Evolutionary conservation across 2,888 invertebrate species (phyloP), one percentile per base, ranked within the genome.

Genomic region (Alcis repandata): DNA sequence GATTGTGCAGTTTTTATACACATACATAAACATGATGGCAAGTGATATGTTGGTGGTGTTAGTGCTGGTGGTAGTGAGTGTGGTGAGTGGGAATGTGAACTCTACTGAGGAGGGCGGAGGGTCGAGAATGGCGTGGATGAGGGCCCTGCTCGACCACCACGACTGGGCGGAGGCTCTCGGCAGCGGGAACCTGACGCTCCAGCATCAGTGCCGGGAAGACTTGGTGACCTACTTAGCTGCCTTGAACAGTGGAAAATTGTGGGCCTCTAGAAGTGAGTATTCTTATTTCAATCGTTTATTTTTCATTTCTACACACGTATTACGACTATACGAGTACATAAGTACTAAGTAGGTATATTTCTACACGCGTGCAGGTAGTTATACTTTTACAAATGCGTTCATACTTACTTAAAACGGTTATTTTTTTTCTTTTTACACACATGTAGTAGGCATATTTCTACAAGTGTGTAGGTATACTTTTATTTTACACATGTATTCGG

Each of bases 201-300:
- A 88, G n/a, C 63, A 72, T 15, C 87, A 90, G 84, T 79, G 95
- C 94, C 59, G 91, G 94, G 62, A 92, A 79, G 82, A 95, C 91
- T 73, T 96, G 93, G 77, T 93, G 93, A 78, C 88, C 90, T 93
- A 93, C 68, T 69, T 92, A 79, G 87, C 90, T 22, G 95, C 95
- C 0, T 89, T 97, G 17, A 94, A 94, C 68, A 94, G 94, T 59
- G 96, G 96, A 60, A 94, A 95, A 71, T 89, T 95, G 46, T 97
- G 97, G 97, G 97, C 97, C 10, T 95, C 96, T 38, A 96, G 95
- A 92, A 96, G 97, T 97, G 84, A 95, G 96, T 27, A 32, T 43
- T 15, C 2, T 11, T 19, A 32, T 41, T 15, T 20, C 1, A 27
- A 46, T 22, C 40, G 13, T 49, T 48, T 58, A 49, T 17, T 38